Base-by-base conservation (phyloP, 2,113 vertebrate genomes). In the Mesitornis unicolor region DNA sequence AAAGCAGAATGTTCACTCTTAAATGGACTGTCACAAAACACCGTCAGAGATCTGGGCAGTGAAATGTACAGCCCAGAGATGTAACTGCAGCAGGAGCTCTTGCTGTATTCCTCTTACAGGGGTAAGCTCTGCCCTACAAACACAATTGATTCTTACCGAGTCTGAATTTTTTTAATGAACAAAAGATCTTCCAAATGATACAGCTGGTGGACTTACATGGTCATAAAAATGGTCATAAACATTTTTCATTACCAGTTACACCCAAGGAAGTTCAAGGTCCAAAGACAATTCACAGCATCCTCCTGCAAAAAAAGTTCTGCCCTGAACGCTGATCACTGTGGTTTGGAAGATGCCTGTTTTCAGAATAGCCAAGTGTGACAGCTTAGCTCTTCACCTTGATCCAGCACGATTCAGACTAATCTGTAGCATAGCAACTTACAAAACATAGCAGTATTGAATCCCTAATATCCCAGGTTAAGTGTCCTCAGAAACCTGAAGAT, bases 191-290 rank as follows among this genome's bases (percentile, higher is more conserved):
- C 59, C 45, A 86, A 65, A 47, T 51, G 7, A 87, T 31, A 89
- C 11, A 18, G 76, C n/a, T 38, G 8, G 11, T 56, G 81, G 29
- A 94, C 95, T 92, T 93, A n/a, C n/a, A n/a, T 92, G 80, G 15
- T 33, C 79, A 54, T 40, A 61, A 16, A n/a, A n/a, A n/a, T n/a
- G 57, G 18, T 63, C 70, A 42, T 93, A 90, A 97, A 94, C 10
- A 5, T 4, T 78, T 38, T 75, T 87, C 40, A 61, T 75, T 76
- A 47, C 7, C 40, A 67, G 95, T 45, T 85, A 89, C 95, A 91
- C 95, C 81, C 96, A 93, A 79, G 79, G 57, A 84, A 11, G 73
- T 36, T 53, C 87, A 91, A 96, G 59, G 90, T 95, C 65, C 82
- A 92, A 65, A 70, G 54, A 67, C 35, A 88, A 53, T 47, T 73